Base-by-base conservation (phyloP, 2,797 vertebrate genomes). In the Luscinia luscinia region DNA sequence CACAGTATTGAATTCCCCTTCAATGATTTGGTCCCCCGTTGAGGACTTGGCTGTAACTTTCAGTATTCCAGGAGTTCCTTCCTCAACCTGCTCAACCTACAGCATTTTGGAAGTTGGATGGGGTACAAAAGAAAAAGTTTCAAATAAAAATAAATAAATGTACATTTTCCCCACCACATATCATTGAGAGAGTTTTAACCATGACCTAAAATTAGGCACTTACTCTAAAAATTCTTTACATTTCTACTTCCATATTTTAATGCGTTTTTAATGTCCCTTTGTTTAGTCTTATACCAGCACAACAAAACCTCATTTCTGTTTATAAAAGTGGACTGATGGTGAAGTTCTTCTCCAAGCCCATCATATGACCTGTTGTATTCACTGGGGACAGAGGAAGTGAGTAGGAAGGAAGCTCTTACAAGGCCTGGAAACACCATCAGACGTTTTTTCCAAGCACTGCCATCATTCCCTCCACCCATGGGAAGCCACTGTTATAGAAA, bases 1-100 rank as follows among this genome's bases (percentile, higher is more conserved):
- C 91, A 99, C 98, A 68, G 98, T 98, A 62, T 98, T 98, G 82
- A 98, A 98, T 91, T 98, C 97, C 15, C 86, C 98, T 92, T 98
- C 97, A 8, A 97, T 93, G 32, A 92, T 93, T 75, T 98, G 59
- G 18, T 90, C 62, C 21, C 94, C 94, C 0, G 84, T 88, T 16
- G 97, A 96, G 34, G 97, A 98, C 66, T 94, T 93, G 57, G 98
- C 96, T 55, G 87, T 97, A 81, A 98, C 98, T 92, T 69, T 97
- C 78, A 98, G 76, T 73, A 84, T 94, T 69, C 98, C 98, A 57
- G 97, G 97, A 51, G 95, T 92, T 84, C 97, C 98, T 41, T 95
- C 94, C 89, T 98, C 93, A 68, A 98, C 89, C 78, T 96, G 97
- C 85, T 99, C 98, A 87, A 99, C 72, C 98, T 98, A 73, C n/a